Conservation (phyloP, 2,113 vertebrate genomes). For the Noturus placidus region DNA sequence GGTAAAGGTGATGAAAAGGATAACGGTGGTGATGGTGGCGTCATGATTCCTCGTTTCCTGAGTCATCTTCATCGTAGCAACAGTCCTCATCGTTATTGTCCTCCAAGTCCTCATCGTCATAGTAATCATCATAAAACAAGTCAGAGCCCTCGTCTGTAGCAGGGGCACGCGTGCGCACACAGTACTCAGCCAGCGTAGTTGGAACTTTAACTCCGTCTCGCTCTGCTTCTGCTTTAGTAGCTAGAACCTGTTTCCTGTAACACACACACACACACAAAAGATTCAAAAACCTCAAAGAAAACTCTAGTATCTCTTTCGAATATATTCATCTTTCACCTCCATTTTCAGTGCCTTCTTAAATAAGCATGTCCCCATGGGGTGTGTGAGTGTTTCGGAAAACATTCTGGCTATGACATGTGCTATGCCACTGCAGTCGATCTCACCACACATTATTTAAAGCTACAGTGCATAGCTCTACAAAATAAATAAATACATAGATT, state of each 20-base stretch:
- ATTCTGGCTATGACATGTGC: not conserved
- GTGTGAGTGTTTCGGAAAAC: not conserved
- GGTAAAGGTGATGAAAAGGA: constrained; percentile 28
- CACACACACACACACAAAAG: not conserved
- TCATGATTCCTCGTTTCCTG: constrained; percentile 94
- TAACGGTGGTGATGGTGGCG: constrained; percentile 35
- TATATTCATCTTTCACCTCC: not conserved
- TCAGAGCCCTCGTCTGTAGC: constrained; percentile 87
- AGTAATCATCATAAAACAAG: constrained; percentile 95
- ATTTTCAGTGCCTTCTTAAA: not conserved
- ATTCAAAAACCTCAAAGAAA: not conserved
- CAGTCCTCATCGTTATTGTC: constrained; percentile 82
- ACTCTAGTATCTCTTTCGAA: not conserved
- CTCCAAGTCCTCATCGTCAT: constrained; percentile 84
- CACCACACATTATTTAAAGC: not conserved
- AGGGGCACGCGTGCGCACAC: constrained; percentile 87
- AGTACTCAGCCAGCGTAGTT: constrained; percentile 94
- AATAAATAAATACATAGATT: not conserved
- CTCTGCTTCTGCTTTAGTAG: constrained; percentile 91
- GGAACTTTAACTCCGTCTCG: constrained; percentile 93
- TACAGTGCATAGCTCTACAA: not conserved
- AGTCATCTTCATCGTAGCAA: constrained; percentile 90
- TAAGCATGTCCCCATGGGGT: not conserved
- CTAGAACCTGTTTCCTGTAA: constrained; percentile 88
- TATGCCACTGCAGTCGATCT: not conserved